These are phyloP conservation scores for Pollenia griseotomentosa DNA, from an alignment of 2,888 invertebrate species.

Conservation along the genomic window DNA sequence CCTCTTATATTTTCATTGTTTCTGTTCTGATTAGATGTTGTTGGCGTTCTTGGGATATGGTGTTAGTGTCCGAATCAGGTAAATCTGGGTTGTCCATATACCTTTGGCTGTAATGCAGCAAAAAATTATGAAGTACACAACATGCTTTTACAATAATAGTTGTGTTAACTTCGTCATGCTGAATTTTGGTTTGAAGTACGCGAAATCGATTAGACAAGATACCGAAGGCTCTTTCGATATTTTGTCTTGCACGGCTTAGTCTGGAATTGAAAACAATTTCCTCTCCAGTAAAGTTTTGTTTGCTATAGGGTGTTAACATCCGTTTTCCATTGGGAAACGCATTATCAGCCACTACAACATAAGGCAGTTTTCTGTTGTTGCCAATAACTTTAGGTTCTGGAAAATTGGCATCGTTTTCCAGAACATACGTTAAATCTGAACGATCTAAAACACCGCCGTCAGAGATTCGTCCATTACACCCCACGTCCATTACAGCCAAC, in stretches of 20 bases:
- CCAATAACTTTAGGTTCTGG: too few species aligned
- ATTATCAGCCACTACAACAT: too few species aligned
- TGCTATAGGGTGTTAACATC: too few species aligned
- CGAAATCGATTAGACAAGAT: slow-evolving; percentile 31
- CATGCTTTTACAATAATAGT: slow-evolving; percentile 27
- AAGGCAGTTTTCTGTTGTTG: too few species aligned
- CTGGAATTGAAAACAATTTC: slow-evolving; percentile 15
- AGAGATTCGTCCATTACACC: too few species aligned
- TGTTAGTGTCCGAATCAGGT: background rate
- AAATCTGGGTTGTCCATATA: slow-evolving; percentile 11
- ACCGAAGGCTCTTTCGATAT: slow-evolving; percentile 35
- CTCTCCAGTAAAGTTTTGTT: too few species aligned
- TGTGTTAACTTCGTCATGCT: slow-evolving; percentile 28
- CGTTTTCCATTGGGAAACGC: too few species aligned
- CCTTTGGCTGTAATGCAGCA: slow-evolving; percentile 16
- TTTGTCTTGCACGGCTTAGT: slow-evolving; percentile 20
- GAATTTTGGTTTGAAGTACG: slow-evolving; percentile 30
- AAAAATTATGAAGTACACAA: slow-evolving; percentile 46
- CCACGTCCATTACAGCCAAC: too few species aligned
- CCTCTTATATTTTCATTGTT: slow-evolving; percentile 14
- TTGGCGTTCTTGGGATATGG: slow-evolving; percentile 8
- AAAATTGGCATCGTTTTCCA: too few species aligned
- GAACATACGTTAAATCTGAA: too few species aligned
- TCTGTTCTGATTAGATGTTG: slow-evolving; percentile 5
- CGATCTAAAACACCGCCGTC: too few species aligned